phyloP scores from a whole-genome alignment of 2,797 vertebrate species.

The Peromyscus aztecus region DNA sequence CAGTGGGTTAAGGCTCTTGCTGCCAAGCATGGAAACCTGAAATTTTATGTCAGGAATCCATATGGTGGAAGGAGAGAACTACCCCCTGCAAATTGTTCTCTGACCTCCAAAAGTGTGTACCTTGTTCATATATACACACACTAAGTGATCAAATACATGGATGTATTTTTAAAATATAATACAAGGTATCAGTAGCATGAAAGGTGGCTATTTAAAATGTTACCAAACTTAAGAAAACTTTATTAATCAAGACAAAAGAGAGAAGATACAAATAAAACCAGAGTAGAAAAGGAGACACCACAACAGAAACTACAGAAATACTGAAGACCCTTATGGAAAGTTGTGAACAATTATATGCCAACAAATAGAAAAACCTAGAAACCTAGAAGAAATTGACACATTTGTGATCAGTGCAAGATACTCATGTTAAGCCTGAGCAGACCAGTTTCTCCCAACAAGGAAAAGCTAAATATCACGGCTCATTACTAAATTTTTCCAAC shows the following conservation, averaged over 20 bases:
- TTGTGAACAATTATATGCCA: background rate
- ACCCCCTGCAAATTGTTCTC: background rate
- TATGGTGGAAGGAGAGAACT: background rate
- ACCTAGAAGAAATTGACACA: background rate
- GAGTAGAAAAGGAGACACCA: background rate
- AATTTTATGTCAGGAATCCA: background rate
- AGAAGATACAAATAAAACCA: background rate
- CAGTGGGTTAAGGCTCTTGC: background rate
- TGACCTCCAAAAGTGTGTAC: background rate
- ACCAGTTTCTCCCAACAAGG: background rate
- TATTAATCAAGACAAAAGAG: background rate
- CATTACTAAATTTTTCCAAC: background rate
- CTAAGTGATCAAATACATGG: background rate
- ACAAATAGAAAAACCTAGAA: background rate
- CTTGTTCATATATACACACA: background rate
- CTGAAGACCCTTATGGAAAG: background rate
- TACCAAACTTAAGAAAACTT: background rate
- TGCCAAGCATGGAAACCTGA: background rate
- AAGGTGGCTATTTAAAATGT: background rate
- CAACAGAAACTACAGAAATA: background rate
- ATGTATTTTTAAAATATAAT: background rate
- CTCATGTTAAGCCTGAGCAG: background rate
- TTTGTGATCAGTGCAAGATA: background rate
- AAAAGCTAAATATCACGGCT: background rate
- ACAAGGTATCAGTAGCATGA: background rate